These are phyloP conservation scores for Platalea minor DNA, from an alignment of 2,797 vertebrate species.

Conservation along the genomic window DNA sequence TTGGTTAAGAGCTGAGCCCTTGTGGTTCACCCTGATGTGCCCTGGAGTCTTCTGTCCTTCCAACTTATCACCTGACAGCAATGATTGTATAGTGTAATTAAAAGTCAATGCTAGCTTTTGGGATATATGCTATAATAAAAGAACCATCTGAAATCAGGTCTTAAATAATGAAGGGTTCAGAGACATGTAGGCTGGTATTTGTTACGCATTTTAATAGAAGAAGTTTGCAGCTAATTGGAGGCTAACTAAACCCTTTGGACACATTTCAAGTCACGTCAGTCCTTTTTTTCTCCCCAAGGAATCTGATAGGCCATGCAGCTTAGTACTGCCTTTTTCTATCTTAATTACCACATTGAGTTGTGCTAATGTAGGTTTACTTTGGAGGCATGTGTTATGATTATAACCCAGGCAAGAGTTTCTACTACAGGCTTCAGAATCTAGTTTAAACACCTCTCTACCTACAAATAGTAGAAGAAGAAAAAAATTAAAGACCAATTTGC, in stretches of 20 bases:
- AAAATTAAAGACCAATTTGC: neutral
- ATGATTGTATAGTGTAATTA: conserved; percentile 78
- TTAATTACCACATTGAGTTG: conserved; percentile 83
- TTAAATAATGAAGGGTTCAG: conserved; percentile 83
- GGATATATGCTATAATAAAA: conserved; percentile 72
- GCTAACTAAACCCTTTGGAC: conserved; percentile 81
- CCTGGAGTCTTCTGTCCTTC: conserved; percentile 69
- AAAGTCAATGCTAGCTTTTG: conserved; percentile 79
- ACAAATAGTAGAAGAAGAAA: neutral
- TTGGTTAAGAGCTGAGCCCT: conserved; percentile 60
- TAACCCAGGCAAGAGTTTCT: conserved; percentile 46
- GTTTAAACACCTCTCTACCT: conserved; percentile 28
- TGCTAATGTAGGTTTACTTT: conserved; percentile 75
- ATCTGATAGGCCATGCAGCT: conserved; percentile 66
- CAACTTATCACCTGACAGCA: conserved; percentile 66
- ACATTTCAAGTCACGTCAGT: conserved; percentile 72
- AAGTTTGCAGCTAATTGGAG: conserved; percentile 85
- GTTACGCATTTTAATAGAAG: conserved; percentile 82
- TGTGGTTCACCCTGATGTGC: conserved; percentile 36
- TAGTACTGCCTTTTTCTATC: conserved; percentile 78
- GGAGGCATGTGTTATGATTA: conserved; percentile 63
- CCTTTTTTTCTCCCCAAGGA: conserved; percentile 69
- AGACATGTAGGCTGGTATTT: conserved; percentile 73
- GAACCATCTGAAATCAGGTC: conserved; percentile 81
- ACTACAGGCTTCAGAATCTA: conserved; percentile 15